Evolutionary conservation across 64 coral and sea anemone species (phyloP), one percentile per base, ranked within the genome.

Genomic region (Pachyseris speciosa): DNA sequence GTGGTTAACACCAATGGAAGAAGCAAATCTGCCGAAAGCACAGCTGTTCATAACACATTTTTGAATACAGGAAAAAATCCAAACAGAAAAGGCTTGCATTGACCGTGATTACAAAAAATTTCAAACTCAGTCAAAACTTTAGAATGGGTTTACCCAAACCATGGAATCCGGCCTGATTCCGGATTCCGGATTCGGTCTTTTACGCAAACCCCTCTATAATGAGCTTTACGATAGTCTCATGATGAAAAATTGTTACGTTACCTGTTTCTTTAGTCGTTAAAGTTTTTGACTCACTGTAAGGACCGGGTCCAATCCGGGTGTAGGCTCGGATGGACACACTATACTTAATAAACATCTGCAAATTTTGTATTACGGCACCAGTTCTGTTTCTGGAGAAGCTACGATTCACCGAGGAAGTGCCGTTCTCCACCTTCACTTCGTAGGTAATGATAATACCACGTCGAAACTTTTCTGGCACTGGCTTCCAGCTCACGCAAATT

Each of bases 401-500:
- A 61, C 3, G 58, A 1, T 38, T 0, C 7, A 0, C 1, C 16
- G 0, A 9, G 16, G 9, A 2, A 24, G 5, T 72, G 2, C 9
- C 16, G 16, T 41, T 41, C 36, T 8, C 4, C 20, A 76, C 40
- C 5, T 52, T 37, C 20, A 90, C 42, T 30, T 91, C 22, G 19
- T 91, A 91, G 37, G 27, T 15, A 20, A 49, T 91, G 26, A 91
- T 34, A 16, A 40, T 39, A 11, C 88, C 88, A 33, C 69, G 29
- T 36, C 34, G 44, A 24, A 70, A 10, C 25, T 81, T 20, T 15
- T 50, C 30, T 12, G 75, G 75, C 20, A 91, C 76, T 50, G 75
- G 75, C 20, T 70, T 15, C 88, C 88, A 91, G 30, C 24, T 40
- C 30, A 83, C 76, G 4, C 64, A 4, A 4, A 91, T 69, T 22